These are phyloP conservation scores for Microctenopoma lineatum DNA, from an alignment of 2,797 vertebrate genomes.

Conservation along the genomic window DNA sequence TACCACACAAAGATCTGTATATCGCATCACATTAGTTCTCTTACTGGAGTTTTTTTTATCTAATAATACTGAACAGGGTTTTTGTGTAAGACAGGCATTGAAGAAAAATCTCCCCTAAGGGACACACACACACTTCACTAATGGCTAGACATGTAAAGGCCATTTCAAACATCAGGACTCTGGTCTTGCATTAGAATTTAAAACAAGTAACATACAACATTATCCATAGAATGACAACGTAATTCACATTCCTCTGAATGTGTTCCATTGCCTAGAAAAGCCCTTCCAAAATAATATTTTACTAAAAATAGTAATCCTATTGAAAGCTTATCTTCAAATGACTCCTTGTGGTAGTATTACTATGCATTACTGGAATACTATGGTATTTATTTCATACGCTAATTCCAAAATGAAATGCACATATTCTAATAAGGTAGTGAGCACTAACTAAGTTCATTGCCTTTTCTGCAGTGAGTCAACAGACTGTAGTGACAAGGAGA, in stretches of 20 bases:
- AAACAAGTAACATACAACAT: too few relatives aligned
- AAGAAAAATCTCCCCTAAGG: too few relatives aligned
- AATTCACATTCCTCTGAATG: not conserved
- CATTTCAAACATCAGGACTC: too few relatives aligned
- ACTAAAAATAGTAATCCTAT: too few relatives aligned
- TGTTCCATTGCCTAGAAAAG: not conserved
- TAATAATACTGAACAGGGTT: not conserved
- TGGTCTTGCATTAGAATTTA: conserved; percentile 1
- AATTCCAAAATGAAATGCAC: not conserved
- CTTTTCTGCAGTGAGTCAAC: not conserved
- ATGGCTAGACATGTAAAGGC: not conserved
- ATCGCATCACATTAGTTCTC: not conserved
- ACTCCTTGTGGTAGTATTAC: too few relatives aligned
- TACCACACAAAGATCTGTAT: too few relatives aligned
- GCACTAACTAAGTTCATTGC: not conserved
- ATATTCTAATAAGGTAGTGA: not conserved
- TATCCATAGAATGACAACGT: too few relatives aligned
- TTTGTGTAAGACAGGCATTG: not conserved
- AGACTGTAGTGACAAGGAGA: not conserved
- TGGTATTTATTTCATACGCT: not conserved
- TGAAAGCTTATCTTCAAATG: too few relatives aligned
- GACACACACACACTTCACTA: too few relatives aligned
- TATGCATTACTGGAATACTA: too few relatives aligned
- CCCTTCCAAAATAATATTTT: not conserved
- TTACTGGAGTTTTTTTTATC: rapidly evolving